These are phyloP conservation scores for Pristionchus mayeri DNA, from an alignment of 2,888 invertebrate genomes.

Conservation along the genomic window DNA sequence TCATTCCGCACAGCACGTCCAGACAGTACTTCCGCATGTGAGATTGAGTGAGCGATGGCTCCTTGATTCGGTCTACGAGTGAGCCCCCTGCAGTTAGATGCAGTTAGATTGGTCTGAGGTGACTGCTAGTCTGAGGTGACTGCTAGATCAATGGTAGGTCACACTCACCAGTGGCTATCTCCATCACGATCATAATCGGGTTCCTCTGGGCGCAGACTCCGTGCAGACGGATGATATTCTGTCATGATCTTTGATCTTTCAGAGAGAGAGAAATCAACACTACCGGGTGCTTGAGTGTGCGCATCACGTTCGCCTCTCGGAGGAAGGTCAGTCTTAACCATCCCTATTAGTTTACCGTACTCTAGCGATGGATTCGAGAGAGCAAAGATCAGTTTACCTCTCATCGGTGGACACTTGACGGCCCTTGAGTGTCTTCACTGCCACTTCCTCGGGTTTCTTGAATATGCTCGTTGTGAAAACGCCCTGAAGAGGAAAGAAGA, in stretches of 20 bases:
- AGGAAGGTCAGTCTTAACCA: conserved; percentile 65
- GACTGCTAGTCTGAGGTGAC: too few relatives aligned
- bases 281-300: conserved; percentile 61
- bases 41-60: not conserved
- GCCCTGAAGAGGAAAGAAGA: conserved; percentile 28
- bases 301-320: conserved; percentile 68
- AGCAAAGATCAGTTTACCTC: conserved; percentile 50
- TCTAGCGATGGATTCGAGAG: not conserved
- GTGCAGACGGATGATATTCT: conserved; percentile 62
- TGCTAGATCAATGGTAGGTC: not conserved
- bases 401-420: conserved; percentile 60
- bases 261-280: not conserved
- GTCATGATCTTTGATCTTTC: not conserved
- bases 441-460: conserved; percentile 63
- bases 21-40: conserved; percentile 55
- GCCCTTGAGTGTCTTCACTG: conserved; percentile 63
- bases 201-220: conserved; percentile 66
- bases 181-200: conserved; percentile 71
- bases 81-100: conserved; percentile 57
- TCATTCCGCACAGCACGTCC: conserved; percentile 63
- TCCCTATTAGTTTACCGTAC: too few relatives aligned
- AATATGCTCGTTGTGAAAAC: conserved; percentile 59
- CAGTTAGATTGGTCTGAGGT: too few relatives aligned
- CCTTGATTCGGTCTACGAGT: conserved; percentile 52
- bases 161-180: conserved; percentile 56